These are phyloP conservation scores for Idris sp. DNA, from an alignment of 1,140 invertebrate genomes.

Conservation along the genomic window DNA sequence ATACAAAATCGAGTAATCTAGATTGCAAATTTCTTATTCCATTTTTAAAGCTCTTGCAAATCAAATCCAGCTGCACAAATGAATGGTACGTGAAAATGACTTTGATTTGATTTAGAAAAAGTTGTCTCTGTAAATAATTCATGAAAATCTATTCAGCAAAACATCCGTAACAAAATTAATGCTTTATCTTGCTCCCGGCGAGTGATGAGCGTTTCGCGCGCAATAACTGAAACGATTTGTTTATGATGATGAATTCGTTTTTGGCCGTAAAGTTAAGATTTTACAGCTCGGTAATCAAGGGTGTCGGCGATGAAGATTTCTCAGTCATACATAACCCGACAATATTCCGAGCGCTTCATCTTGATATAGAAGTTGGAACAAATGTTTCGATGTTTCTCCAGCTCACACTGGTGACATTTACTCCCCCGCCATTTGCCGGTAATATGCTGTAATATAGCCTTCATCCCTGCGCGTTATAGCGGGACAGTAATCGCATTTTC, in stretches of 20 bases:
- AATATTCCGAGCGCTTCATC: constrained; percentile 30
- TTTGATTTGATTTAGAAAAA: no score
- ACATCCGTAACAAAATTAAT: constrained; percentile 27
- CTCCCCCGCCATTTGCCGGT: constrained; percentile 60
- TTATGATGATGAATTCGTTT: constrained; percentile 53
- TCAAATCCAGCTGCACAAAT: no score
- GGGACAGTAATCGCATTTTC: constrained; percentile 68
- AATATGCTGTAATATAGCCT: constrained; percentile 68
- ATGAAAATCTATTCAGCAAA: constrained; percentile 18
- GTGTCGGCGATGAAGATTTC: constrained; percentile 30
- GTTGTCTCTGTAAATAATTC: neutral
- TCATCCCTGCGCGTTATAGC: constrained; percentile 65
- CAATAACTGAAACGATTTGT: constrained; percentile 41
- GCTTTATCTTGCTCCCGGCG: constrained; percentile 12
- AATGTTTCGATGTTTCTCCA: constrained; percentile 51
- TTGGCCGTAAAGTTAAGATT: constrained; percentile 44
- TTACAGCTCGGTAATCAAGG: constrained; percentile 48
- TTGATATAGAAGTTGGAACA: constrained; percentile 55
- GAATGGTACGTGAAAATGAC: no score
- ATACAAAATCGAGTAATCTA: no score
- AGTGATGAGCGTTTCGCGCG: constrained; percentile 12
- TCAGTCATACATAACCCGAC: constrained; percentile 30
- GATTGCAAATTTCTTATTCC: no score
- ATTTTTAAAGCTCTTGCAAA: no score
- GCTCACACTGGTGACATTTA: constrained; percentile 63